Evolutionary conservation across 2,113 vertebrate genomes (phyloP).

Genomic region (Athene cunicularia): DNA sequence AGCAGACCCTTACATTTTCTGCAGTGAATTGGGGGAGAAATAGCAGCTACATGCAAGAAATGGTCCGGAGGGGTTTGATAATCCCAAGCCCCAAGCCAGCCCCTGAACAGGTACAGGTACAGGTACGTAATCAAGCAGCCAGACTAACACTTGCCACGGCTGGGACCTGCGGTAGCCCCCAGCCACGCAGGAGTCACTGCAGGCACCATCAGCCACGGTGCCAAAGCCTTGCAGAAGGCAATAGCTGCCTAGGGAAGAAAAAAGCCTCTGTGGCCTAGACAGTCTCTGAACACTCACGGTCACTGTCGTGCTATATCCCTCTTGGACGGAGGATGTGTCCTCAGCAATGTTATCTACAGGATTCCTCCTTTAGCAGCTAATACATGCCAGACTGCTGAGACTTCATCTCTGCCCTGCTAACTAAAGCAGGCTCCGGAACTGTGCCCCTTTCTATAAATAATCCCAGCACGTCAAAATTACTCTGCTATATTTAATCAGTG

Average conservation of each 20-base stretch:
- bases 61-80: neutral
- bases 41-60: neutral
- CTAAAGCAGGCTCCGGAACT: neutral
- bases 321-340: neutral
- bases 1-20: neutral
- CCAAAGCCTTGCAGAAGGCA: neutral
- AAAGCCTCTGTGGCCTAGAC: rapidly evolving
- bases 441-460: slow-evolving; percentile 53
- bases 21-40: rapidly evolving
- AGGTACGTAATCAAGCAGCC: rapidly evolving
- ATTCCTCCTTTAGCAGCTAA: neutral
- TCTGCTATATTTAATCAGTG: slow-evolving; percentile 39
- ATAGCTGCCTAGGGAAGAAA: neutral
- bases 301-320: neutral
- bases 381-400: neutral
- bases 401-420: neutral
- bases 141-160: neutral
- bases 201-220: neutral
- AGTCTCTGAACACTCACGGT: neutral
- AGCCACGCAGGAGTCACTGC: neutral
- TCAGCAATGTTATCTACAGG: neutral
- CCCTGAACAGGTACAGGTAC: neutral
- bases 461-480: neutral
- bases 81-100: neutral
- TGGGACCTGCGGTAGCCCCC: neutral